A percentile compares a stretch with the other conserved stretches of the same genome.
These are phyloP conservation scores for Cynoglossus semilaevis DNA, from an alignment of 2,113 vertebrate species.

Conservation along the genomic window DNA sequence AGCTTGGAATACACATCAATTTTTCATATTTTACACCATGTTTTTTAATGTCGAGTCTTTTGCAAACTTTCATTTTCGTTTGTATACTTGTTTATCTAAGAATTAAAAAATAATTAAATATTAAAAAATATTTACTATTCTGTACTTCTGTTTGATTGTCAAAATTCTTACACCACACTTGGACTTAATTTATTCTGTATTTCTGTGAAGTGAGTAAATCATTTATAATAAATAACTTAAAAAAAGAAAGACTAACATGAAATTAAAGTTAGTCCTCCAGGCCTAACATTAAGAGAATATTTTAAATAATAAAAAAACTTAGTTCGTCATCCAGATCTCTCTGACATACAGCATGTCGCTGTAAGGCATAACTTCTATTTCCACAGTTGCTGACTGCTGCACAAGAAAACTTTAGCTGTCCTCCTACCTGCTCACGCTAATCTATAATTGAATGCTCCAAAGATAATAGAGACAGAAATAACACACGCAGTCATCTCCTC, in stretches of 20 bases:
- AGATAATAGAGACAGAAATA: constrained; percentile 8
- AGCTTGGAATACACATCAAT: no score
- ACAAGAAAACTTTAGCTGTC: constrained; percentile 30
- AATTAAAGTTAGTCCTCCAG: neutral
- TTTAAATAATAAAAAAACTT: constrained; percentile 40
- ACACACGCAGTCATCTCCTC: constrained; percentile 8
- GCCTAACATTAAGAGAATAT: constrained; percentile 10
- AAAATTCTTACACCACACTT: no score
- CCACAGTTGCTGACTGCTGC: constrained; percentile 19
- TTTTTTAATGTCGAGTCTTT: no score
- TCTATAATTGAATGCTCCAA: neutral
- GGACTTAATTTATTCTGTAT: no score
- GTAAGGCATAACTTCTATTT: constrained; percentile 10
- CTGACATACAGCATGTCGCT: constrained; percentile 24
- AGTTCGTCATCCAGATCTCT: constrained; percentile 7
- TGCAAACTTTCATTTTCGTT: no score
- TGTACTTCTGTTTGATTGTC: no score
- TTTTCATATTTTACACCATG: no score
- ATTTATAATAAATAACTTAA: no score
- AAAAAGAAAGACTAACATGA: constrained; percentile 7
- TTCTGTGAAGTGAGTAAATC: no score
- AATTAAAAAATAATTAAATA: no score
- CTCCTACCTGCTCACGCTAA: constrained; percentile 5
- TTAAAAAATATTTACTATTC: no score
- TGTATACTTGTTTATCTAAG: no score